phyloP scores from a whole-genome alignment of 2,113 vertebrate species.

The Melanotaenia duboulayi region DNA sequence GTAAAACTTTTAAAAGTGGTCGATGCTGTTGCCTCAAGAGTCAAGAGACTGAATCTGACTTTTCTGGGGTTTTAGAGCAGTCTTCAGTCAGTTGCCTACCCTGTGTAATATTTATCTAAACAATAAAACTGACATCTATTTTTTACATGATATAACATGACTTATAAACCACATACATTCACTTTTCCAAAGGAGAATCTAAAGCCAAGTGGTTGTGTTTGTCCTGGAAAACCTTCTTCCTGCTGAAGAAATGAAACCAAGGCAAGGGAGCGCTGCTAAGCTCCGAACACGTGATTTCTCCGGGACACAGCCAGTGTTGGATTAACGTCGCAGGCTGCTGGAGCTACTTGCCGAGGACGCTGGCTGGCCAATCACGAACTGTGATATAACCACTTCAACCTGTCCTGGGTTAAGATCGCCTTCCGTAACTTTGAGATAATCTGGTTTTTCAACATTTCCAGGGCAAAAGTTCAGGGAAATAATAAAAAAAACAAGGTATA shows the following conservation, averaged over 20 bases:
- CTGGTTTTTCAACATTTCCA: conserved; percentile 8
- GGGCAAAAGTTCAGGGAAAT: background rate
- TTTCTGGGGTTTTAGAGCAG: background rate
- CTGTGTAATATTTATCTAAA: background rate
- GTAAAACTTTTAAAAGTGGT: conserved; percentile 15
- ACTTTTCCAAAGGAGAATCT: background rate
- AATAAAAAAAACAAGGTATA: background rate
- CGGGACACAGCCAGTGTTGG: conserved; percentile 26
- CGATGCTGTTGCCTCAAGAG: conserved; percentile 13
- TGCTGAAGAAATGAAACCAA: conserved; percentile 21
- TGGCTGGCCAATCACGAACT: conserved; percentile 32
- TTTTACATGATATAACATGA: background rate
- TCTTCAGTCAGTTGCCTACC: no score
- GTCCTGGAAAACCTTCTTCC: conserved; percentile 21
- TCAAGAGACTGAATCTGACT: background rate
- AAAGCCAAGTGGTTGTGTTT: conserved; percentile 6
- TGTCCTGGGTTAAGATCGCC: conserved; percentile 16
- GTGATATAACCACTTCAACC: conserved; percentile 17
- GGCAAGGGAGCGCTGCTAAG: conserved; percentile 33
- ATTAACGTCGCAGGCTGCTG: conserved; percentile 61
- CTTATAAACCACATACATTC: background rate
- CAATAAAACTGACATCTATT: background rate
- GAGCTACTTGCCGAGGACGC: conserved; percentile 2
- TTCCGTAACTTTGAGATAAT: conserved; percentile 7
- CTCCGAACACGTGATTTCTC: conserved; percentile 52